Conservation (phyloP, 2,888 invertebrate genomes). For the Eilema griseolum region DNA sequence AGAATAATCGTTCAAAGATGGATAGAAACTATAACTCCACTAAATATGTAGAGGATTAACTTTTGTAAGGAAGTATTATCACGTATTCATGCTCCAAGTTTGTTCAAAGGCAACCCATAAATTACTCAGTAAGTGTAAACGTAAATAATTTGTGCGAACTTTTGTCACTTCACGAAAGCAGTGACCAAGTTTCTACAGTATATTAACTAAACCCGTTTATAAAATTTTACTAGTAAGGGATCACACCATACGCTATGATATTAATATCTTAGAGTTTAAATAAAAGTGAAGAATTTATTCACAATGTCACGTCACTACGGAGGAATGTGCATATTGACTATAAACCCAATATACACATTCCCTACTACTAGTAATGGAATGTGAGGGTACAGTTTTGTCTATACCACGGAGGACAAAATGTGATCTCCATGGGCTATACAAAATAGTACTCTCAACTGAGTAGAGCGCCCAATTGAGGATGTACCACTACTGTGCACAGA, state of each 20-base stretch:
- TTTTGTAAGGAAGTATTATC: constrained; percentile 23
- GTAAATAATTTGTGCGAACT: constrained; percentile 45
- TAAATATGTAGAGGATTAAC: constrained; percentile 21
- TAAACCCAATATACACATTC: too few relatives aligned
- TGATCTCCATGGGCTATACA: too few relatives aligned
- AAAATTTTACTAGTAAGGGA: constrained; percentile 11
- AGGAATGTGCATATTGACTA: too few relatives aligned
- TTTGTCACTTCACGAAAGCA: constrained; percentile 24
- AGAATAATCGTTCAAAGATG: constrained; percentile 14
- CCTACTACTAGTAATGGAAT: too few relatives aligned
- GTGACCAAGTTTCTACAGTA: constrained; percentile 8
- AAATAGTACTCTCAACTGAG: too few relatives aligned
- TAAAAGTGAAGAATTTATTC: not conserved
- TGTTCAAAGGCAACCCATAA: constrained; percentile 42
- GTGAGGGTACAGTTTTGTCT: too few relatives aligned
- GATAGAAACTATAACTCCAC: constrained; percentile 9
- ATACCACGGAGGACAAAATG: too few relatives aligned
- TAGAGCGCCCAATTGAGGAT: too few relatives aligned
- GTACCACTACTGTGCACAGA: too few relatives aligned
- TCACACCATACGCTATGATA: not conserved
- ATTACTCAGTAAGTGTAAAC: constrained; percentile 43
- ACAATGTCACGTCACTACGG: not conserved
- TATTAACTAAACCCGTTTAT: constrained; percentile 16
- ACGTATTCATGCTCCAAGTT: constrained; percentile 39
- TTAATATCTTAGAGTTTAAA: not conserved